Base-by-base conservation (phyloP, 1,140 invertebrate genomes). In the Acyrthosiphon pisum region DNA sequence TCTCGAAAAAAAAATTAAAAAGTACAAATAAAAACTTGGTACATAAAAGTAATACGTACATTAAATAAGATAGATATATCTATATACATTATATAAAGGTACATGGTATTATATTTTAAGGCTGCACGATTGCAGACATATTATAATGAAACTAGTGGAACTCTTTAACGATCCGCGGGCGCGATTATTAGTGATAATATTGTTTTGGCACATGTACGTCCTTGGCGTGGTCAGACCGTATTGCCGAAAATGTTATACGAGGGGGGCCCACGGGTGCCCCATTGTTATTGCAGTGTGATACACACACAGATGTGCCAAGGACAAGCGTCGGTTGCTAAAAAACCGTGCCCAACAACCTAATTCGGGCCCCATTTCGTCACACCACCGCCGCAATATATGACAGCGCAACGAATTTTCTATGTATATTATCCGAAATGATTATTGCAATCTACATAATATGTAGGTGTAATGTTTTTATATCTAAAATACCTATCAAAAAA, bases 331-430 rank as follows among this genome's bases (percentile, higher is more conserved):
- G 76, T 53, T 84, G 76, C 91, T 86, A 93, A 93, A 93, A 93
- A 93, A 86, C 91, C 76, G 81, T 56, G 91, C 81, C 48, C 91
- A 86, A 86, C 81, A 23, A 93, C 91, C 91, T 86, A 86, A 86
- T 50, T 50, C 91, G 50, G 81, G 91, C 91, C 91, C n/a, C 91
- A 93, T 93, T 93, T 93, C 91, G 91, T 93, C 91, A 93, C 91
- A 83, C 46, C 35, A 35, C 48, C 48, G 48, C 76, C 76, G 53
- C 48, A 23, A 48, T n/a, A 76, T 56, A 56, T 84, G 91, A 93
- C 91, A 84, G 76, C 89, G 89, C 35, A 68, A 90, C 89, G 89
- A 90, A 90, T 90, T 90, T 56, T 41, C 53, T 44, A 44, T 26
- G 68, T 48, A 50, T 26, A 90, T 68, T 56, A 68, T 68, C 53